Evolutionary conservation across 2,113 vertebrate genomes (phyloP).

Genomic region (Vombatus ursinus): DNA sequence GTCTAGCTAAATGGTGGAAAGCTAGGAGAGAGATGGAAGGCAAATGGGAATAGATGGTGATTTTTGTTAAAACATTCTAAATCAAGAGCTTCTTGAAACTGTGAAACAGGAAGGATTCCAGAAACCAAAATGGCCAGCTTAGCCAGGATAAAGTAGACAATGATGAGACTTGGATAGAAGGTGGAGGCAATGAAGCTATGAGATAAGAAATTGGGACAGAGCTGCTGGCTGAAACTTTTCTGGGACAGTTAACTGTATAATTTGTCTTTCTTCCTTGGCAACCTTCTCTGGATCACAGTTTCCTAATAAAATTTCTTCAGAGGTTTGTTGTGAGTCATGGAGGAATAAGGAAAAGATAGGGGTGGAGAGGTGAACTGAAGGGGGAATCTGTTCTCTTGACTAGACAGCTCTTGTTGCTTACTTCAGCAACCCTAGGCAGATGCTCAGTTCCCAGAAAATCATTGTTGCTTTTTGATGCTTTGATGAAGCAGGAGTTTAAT

Average conservation of each 20-base stretch:
- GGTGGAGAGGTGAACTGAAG: not conserved
- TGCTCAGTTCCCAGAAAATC: not conserved
- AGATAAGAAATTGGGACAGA: not conserved
- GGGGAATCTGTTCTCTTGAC: constrained; percentile 4
- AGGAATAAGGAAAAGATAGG: not conserved
- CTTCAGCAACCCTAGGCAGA: not conserved
- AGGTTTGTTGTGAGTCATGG: not conserved
- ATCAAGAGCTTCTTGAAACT: not conserved
- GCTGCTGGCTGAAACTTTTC: not conserved
- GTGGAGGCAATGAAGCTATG: not conserved
- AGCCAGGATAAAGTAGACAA: not conserved
- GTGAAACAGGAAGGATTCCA: not conserved
- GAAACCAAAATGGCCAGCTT: not conserved
- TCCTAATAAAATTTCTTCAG: not conserved
- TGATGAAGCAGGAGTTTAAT: not conserved
- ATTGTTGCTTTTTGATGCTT: not conserved
- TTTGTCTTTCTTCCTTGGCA: not conserved
- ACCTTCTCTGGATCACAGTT: not conserved
- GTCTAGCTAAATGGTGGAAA: not conserved
- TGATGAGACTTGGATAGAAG: not conserved
- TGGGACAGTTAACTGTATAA: not conserved
- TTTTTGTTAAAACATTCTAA: not conserved
- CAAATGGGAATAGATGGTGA: not conserved
- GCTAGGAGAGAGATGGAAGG: not conserved
- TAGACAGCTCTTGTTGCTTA: not conserved